phyloP scores from a whole-genome alignment of 2,113 vertebrate species.

The Ptilonorhynchus violaceus region DNA sequence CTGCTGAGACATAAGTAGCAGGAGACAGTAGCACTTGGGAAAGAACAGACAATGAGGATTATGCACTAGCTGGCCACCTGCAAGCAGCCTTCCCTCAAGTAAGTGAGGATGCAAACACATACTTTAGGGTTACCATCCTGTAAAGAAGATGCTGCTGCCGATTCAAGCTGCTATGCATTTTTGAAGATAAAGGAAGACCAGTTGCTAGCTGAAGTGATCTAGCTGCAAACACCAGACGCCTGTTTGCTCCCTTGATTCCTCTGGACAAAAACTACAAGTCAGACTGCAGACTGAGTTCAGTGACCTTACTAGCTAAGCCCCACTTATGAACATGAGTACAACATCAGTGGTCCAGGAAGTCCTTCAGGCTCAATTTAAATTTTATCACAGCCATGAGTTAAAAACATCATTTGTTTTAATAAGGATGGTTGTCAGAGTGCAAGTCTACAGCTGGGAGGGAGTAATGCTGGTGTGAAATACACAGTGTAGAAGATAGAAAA shows the following conservation, averaged over 20 bases:
- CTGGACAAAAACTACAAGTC: not conserved
- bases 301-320: not conserved
- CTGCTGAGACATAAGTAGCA: not conserved
- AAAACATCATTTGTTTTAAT: not conserved
- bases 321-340: not conserved
- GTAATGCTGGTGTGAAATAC: not conserved
- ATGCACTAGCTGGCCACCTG: not conserved
- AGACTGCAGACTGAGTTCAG: not conserved
- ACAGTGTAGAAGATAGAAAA: not conserved
- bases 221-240: not conserved
- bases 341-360: not conserved
- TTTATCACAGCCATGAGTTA: not conserved
- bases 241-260: not conserved
- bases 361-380: not conserved
- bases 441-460: not conserved
- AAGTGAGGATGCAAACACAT: rapidly evolving
- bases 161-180: not conserved
- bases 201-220: not conserved
- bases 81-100: not conserved
- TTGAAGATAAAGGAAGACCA: not conserved
- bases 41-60: not conserved
- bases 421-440: not conserved
- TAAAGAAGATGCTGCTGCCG: not conserved
- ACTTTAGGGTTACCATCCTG: not conserved
- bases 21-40: not conserved